Evolutionary conservation across 2,797 vertebrate genomes (phyloP).

Genomic region (Acanthopagrus latus): DNA sequence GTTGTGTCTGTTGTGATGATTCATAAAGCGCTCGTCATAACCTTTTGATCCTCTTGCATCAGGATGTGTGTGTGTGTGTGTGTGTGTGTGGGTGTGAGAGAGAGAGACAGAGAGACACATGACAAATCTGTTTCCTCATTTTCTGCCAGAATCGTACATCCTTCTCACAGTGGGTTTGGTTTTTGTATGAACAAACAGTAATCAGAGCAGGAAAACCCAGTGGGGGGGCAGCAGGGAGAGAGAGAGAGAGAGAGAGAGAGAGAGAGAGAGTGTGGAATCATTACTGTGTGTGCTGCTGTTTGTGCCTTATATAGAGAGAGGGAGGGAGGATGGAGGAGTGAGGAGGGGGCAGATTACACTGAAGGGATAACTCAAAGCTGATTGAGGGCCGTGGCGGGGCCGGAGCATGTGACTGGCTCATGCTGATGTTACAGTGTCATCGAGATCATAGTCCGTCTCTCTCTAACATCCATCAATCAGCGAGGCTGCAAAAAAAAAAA

Average conservation of each 20-base stretch:
- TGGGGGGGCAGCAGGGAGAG: slow-evolving; percentile 36
- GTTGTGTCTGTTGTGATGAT: slow-evolving; percentile 20
- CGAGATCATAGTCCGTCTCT: slow-evolving; percentile 50
- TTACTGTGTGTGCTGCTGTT: slow-evolving; percentile 45
- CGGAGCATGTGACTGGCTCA: slow-evolving; percentile 51
- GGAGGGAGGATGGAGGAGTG: not conserved
- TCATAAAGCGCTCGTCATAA: slow-evolving; percentile 15
- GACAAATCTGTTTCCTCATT: slow-evolving; percentile 56
- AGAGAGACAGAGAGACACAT: slow-evolving; percentile 14
- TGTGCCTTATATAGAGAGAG: slow-evolving; percentile 45
- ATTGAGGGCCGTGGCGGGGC: slow-evolving; percentile 60
- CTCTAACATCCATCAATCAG: slow-evolving; percentile 39
- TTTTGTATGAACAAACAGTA: slow-evolving; percentile 73
- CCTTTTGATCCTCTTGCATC: slow-evolving; percentile 35
- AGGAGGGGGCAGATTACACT: slow-evolving; percentile 43
- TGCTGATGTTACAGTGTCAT: slow-evolving; percentile 54
- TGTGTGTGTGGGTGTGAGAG: slow-evolving; percentile 5
- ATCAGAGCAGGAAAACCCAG: slow-evolving; percentile 72
- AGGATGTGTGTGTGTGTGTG: slow-evolving; percentile 13
- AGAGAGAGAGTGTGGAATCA: slow-evolving; percentile 45
- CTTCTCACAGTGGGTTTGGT: slow-evolving; percentile 60
- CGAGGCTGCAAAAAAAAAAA: slow-evolving; percentile 40
- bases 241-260: slow-evolving; percentile 11
- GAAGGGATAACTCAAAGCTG: slow-evolving; percentile 72
- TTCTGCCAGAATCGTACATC: slow-evolving; percentile 53